These are phyloP conservation scores for Tetragonula carbonaria DNA, from an alignment of 2,888 invertebrate genomes.

Conservation along the genomic window DNA sequence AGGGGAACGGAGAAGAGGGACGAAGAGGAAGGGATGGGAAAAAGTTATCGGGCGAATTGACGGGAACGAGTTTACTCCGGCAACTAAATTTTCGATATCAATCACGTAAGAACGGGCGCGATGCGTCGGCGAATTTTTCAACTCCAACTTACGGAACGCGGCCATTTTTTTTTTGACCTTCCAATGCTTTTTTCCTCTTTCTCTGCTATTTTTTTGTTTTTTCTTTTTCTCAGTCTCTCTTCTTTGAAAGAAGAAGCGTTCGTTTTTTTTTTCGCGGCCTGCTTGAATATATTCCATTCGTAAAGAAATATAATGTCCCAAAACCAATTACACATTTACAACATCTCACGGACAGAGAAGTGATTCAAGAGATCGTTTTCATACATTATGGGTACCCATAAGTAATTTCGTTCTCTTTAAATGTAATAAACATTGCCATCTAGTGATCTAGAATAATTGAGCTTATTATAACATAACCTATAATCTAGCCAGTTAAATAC, in stretches of 20 bases:
- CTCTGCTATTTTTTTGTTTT: not conserved
- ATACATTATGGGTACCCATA: no score
- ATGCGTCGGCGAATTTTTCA: constrained; percentile 56
- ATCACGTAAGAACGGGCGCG: constrained; percentile 60
- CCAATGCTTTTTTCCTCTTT: not conserved
- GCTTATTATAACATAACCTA: no score
- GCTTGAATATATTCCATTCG: not conserved
- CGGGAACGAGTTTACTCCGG: constrained; percentile 58
- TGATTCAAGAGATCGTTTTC: no score
- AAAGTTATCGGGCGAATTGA: constrained; percentile 56
- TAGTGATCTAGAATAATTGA: no score
- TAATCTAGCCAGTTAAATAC: no score
- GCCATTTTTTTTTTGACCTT: constrained; percentile 48
- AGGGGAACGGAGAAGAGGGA: not conserved
- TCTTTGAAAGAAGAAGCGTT: not conserved
- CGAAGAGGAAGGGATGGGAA: not conserved
- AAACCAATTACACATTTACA: no score
- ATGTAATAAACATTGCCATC: no score
- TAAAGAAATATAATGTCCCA: no score
- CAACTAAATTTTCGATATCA: constrained; percentile 68
- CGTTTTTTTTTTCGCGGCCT: constrained; percentile 14
- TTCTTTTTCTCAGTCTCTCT: not conserved
- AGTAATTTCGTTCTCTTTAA: no score
- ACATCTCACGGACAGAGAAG: no score
- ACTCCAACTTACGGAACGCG: constrained; percentile 16